phyloP scores from a whole-genome alignment of 2,888 invertebrate species.

The Tetheella fluctuosa region DNA sequence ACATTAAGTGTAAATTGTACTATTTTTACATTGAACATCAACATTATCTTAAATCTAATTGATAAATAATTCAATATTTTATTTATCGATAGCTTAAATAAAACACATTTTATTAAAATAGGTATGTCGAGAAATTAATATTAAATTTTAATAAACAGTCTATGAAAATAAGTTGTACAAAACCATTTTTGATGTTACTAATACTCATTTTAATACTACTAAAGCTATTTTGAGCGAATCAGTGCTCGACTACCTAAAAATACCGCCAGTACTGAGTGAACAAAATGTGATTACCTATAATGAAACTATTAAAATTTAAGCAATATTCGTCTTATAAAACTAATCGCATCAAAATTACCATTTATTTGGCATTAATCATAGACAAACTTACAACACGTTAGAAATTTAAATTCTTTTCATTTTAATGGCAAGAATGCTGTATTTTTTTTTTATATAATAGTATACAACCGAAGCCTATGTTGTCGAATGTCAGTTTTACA shows the following conservation, averaged over 20 bases:
- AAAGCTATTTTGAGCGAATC: constrained; percentile 5
- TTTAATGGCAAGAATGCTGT: no score
- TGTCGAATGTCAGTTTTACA: no score
- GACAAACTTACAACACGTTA: no score
- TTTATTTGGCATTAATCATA: neutral
- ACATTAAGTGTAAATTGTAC: constrained; percentile 1
- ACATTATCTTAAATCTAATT: neutral
- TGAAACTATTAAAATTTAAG: no score
- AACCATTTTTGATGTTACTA: neutral
- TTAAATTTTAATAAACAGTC: no score
- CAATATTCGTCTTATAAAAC: neutral
- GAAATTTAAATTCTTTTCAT: no score
- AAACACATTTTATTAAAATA: no score
- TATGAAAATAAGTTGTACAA: neutral
- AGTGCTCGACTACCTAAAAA: neutral
- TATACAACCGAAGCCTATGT: no score
- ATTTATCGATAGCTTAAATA: neutral
- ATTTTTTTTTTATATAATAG: no score
- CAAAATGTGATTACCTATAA: neutral
- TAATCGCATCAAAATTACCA: neutral
- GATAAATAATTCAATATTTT: neutral
- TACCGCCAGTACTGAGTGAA: neutral
- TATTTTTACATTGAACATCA: neutral
- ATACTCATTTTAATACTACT: neutral
- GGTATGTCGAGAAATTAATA: no score